phyloP scores from a whole-genome alignment of 2,888 invertebrate genomes.

The Andrena camellia region DNA sequence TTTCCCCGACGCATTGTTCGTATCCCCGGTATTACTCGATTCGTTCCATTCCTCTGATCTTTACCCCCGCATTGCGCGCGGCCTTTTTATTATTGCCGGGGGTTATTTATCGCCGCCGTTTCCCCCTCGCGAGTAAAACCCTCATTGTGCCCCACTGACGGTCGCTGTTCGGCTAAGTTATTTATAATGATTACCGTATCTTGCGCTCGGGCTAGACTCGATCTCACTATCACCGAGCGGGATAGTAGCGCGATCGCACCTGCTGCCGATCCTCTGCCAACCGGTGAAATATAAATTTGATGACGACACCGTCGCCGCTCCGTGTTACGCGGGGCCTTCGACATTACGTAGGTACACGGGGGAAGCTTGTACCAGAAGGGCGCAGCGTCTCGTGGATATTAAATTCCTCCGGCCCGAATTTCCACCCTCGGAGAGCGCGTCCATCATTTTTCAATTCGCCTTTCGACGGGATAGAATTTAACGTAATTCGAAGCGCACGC shows the following conservation, averaged over 20 bases:
- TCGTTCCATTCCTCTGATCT: constrained; percentile 66
- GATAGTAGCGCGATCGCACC: constrained; percentile 63
- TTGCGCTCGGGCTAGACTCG: constrained; percentile 43
- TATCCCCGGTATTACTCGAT: constrained; percentile 67
- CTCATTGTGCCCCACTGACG: constrained; percentile 72
- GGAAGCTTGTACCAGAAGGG: constrained; percentile 15
- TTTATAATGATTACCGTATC: constrained; percentile 75
- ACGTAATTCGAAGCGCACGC: constrained; percentile 30
- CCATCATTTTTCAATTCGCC: constrained; percentile 60
- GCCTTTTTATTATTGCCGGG: constrained; percentile 58
- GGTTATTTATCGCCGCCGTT: constrained; percentile 77
- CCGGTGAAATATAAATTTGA: constrained; percentile 76
- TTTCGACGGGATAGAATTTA: constrained; percentile 22
- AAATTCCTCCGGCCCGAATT: constrained; percentile 63
- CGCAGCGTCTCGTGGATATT: constrained; percentile 58
- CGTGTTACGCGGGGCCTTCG: constrained; percentile 37
- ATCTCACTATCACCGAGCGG: constrained; percentile 17
- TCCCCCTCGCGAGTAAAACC: constrained; percentile 73
- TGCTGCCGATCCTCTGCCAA: constrained; percentile 72
- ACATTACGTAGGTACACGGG: constrained; percentile 24
- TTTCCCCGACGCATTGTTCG: constrained; percentile 65
- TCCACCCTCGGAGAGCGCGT: constrained; percentile 31
- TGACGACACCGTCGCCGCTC: constrained; percentile 61
- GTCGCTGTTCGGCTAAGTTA: constrained; percentile 69
- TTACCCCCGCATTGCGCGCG: constrained; percentile 17